phyloP scores from a whole-genome alignment of 1,140 invertebrate species.

The Cherax quadricarinatus region DNA sequence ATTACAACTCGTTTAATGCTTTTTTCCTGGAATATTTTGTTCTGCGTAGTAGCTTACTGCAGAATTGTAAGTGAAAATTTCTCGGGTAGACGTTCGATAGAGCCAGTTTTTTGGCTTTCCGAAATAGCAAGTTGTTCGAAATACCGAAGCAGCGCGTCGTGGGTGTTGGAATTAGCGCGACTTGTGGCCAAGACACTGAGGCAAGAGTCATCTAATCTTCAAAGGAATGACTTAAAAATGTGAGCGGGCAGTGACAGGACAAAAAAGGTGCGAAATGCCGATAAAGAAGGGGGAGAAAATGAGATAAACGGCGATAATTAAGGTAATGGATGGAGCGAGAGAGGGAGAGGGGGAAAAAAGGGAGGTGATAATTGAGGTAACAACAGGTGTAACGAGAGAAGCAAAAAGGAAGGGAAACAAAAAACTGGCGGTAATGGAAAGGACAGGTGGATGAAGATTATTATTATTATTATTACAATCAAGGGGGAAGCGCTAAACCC shows the following conservation, averaged over 20 bases:
- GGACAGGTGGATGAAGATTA: background rate
- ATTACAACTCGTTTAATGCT: background rate
- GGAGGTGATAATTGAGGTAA: background rate
- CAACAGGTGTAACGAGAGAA: background rate
- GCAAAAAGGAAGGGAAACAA: background rate
- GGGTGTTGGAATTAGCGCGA: slow-evolving; percentile 2
- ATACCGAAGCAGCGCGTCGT: background rate
- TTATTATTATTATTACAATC: background rate
- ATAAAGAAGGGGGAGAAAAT: slow-evolving; percentile 29
- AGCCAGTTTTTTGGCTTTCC: no score
- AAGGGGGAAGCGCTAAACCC: no score
- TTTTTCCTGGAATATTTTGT: background rate
- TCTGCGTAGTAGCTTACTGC: background rate
- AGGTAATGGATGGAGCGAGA: slow-evolving; percentile 17
- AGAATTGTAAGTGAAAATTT: no score
- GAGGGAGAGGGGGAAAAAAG: background rate
- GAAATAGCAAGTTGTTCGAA: background rate
- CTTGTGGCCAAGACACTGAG: slow-evolving; percentile 16
- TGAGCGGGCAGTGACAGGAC: slow-evolving; percentile 13
- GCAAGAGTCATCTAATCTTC: slow-evolving; percentile 43
- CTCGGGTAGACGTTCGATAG: no score
- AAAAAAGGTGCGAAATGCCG: slow-evolving; percentile 41
- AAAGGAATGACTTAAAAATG: slow-evolving; percentile 48
- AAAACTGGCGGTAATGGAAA: background rate
- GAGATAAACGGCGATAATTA: slow-evolving; percentile 32